phyloP scores from a whole-genome alignment of 1,140 invertebrate genomes.

The Drosophila biarmipes region DNA sequence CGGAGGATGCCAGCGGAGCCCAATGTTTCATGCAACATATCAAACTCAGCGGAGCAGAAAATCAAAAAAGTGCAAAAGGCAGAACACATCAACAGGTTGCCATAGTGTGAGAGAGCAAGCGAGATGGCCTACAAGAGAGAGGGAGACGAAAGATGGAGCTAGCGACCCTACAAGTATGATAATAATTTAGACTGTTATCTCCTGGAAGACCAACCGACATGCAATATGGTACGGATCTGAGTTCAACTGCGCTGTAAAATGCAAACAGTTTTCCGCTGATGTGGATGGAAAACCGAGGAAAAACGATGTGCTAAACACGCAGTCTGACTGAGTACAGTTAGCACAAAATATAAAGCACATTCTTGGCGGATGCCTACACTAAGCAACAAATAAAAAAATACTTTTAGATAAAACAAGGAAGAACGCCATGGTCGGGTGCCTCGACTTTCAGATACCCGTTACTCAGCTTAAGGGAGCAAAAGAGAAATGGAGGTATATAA shows the following conservation, averaged over 20 bases:
- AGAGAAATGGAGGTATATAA: too few relatives aligned
- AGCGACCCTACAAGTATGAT: constrained; percentile 62
- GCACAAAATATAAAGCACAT: constrained; percentile 56
- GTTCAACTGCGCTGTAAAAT: constrained; percentile 31
- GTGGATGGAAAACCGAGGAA: constrained; percentile 64
- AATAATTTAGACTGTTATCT: constrained; percentile 80
- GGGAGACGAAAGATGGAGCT: not conserved
- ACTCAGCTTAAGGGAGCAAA: too few relatives aligned
- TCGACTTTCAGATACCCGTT: too few relatives aligned
- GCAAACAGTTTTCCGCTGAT: constrained; percentile 64
- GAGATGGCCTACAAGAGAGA: constrained; percentile 12
- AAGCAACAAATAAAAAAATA: too few relatives aligned
- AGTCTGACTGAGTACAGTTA: constrained; percentile 68
- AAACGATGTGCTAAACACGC: constrained; percentile 74
- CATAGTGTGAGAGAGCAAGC: constrained; percentile 33
- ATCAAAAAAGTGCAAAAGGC: constrained; percentile 67
- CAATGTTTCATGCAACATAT: constrained; percentile 50
- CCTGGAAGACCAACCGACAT: constrained; percentile 42
- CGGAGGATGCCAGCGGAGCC: constrained; percentile 25
- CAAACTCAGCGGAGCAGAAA: constrained; percentile 73
- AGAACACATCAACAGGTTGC: constrained; percentile 54
- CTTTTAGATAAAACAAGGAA: too few relatives aligned
- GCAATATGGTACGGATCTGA: constrained; percentile 63
- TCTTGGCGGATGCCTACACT: constrained; percentile 43
- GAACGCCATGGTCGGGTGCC: too few relatives aligned